A percentile compares a stretch with the other conserved stretches of the same genome.
Conservation (phyloP, 2,888 invertebrate species). For the Fragum whitleyi region DNA sequence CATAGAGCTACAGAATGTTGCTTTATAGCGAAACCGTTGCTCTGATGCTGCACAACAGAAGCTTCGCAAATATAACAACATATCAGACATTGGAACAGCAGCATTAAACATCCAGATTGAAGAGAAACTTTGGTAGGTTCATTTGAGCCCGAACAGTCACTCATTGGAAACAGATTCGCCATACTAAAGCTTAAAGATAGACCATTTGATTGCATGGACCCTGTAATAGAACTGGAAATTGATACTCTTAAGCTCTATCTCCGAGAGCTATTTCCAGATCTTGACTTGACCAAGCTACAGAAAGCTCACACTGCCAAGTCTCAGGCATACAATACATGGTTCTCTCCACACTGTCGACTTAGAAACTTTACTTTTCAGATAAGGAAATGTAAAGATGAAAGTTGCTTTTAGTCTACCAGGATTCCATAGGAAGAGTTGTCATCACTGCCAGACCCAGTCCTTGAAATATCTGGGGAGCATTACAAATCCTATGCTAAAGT, state of each 20-base stretch:
- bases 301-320: conserved; percentile 38
- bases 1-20: conserved; percentile 33
- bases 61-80: conserved; percentile 8
- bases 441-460: conserved; percentile 59
- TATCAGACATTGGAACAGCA: conserved; percentile 15
- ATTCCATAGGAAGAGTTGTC: not conserved
- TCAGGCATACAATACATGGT: conserved; percentile 43
- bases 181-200: conserved; percentile 34
- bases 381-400: conserved; percentile 45
- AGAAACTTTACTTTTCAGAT: conserved; percentile 53
- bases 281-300: conserved; percentile 29
- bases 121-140: conserved; percentile 10
- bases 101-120: not conserved
- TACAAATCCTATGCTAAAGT: conserved; percentile 39
- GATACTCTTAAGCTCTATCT: conserved; percentile 28
- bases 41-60: conserved; percentile 13
- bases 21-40: conserved; percentile 17
- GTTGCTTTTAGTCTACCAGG: conserved; percentile 40
- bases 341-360: conserved; percentile 38
- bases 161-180: conserved; percentile 25
- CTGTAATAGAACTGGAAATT: conserved; percentile 28
- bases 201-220: conserved; percentile 5
- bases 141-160: conserved; percentile 26
- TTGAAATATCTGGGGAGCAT: conserved; percentile 41
- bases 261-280: conserved; percentile 29